Evolutionary conservation across 2,797 vertebrate genomes (phyloP), one percentile per base, ranked within the genome.

Genomic region (Oryzias dopingdopingensis): DNA sequence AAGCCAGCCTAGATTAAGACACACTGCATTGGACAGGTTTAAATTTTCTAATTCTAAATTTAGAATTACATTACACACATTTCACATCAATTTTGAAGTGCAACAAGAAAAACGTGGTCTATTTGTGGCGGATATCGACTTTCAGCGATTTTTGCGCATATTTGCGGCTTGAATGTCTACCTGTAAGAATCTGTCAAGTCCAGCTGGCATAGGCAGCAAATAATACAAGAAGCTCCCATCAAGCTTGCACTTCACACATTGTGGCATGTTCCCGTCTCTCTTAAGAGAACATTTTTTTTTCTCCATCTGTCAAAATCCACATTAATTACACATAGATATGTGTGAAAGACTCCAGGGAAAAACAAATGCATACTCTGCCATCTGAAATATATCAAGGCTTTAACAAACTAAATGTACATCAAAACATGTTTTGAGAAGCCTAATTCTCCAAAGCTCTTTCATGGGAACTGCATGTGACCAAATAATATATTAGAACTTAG

Each of bases 281-380:
- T 88, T 89, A 90, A 86, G 81, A 83, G 87, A 81, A 88, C 85
- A 56, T 89, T 88, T 84, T 81, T 81, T 81, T 81, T 65, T 75
- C 88, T 91, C 92, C 92, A 93, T 93, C 92, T 93, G 92, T 92
- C 90, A 92, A 78, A 87, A 86, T 89, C 82, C 86, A 91, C 91
- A 93, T 90, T 93, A 92, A 93, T 93, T 93, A 91, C 89, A 63
- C 86, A 84, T 82, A 90, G 86, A 90, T 89, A 91, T 88, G 92
- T 91, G 86, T 72, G 76, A 86, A 86, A 82, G 81, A 86, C 89
- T 92, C 89, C 70, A 79, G 85, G 88, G 86, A 91, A 86, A 89
- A 88, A 86, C 84, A 85, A 89, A 91, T 90, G 88, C 90, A 90
- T 90, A 85, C 79, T 86, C 78, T 87, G 79, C 85, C 87, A 84